phyloP scores from a whole-genome alignment of 1,140 invertebrate species.

The Danaus melanippus region DNA sequence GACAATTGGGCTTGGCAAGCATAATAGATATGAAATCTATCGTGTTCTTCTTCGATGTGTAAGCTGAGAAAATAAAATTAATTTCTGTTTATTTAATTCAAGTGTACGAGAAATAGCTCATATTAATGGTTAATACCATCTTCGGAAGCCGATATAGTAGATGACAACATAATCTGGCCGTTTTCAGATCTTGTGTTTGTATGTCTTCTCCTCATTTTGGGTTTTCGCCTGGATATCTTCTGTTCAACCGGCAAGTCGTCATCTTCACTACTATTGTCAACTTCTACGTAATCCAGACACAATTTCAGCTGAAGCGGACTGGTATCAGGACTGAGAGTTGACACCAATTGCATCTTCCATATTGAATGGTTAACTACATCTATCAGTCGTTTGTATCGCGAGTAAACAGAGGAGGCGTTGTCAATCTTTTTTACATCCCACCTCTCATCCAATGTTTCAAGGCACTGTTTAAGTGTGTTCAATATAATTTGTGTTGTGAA shows the following conservation, averaged over 20 bases:
- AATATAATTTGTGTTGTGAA: slow-evolving; percentile 60
- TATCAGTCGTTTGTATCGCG: slow-evolving; percentile 44
- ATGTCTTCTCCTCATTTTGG: slow-evolving; percentile 46
- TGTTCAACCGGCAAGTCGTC: slow-evolving; percentile 47
- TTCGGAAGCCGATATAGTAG: slow-evolving; percentile 52
- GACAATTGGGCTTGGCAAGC: slow-evolving; percentile 61
- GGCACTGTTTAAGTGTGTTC: slow-evolving; percentile 59
- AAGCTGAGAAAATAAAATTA: slow-evolving; percentile 33
- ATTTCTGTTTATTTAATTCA: slow-evolving; percentile 8
- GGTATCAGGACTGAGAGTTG: slow-evolving; percentile 57
- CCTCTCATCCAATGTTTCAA: slow-evolving; percentile 47
- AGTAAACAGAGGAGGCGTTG: slow-evolving; percentile 27
- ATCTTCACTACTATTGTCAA: slow-evolving; percentile 62
- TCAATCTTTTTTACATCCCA: slow-evolving; percentile 30
- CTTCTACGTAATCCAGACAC: slow-evolving; percentile 62
- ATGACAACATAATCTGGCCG: slow-evolving; percentile 54
- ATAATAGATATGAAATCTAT: slow-evolving; percentile 69
- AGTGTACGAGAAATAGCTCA: no score
- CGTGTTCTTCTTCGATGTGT: slow-evolving; percentile 34
- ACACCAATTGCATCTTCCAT: slow-evolving; percentile 66
- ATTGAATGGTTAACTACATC: slow-evolving; percentile 63
- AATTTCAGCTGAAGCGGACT: slow-evolving; percentile 50
- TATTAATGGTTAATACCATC: slow-evolving; percentile 33
- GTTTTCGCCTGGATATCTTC: slow-evolving; percentile 47
- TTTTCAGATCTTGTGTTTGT: slow-evolving; percentile 49